Base-by-base conservation (phyloP, 2,797 vertebrate species). In the Syndactyla subalaris region DNA sequence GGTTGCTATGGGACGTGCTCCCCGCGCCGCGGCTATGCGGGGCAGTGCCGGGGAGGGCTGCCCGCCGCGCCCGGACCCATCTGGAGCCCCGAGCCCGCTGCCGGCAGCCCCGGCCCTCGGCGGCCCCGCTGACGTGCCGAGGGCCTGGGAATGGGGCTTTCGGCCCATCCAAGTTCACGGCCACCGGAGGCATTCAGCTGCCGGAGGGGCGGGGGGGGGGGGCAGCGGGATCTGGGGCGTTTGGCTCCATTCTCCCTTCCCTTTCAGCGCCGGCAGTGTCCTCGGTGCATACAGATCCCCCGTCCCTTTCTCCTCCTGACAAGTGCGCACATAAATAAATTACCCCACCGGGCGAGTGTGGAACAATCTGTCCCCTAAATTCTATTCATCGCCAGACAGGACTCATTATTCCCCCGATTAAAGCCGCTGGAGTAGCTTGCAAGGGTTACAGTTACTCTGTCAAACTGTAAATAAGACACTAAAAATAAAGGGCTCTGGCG, bases 1-100 rank as follows among this genome's bases (percentile, higher is more conserved):
- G 20, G 98, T 98, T 98, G 98, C 98, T 97, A 97, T 96, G 98
- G 97, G 98, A 98, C 98, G 32, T 67, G 93, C 90, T 93, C 81
- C 71, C 84, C 36, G 54, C 9, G 58, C 95, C 49, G 51, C 70
- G 32, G 94, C 96, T 95, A 97, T 96, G 96, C 77, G 39, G 88
- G 83, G 85, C 91, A 46, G 62, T 14, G 95, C 85, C 85, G 62
- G 97, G 94, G 95, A 94, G 94, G 95, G 90, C 93, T 86, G 89
- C 85, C 45, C 26, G 4, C 46, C 51, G 6, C 24, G 7, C 10
- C 70, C 32, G 63, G 94, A 68, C 93, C 97, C 97, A 95, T 97
- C 97, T 97, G 96, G 92, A 97, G 93, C 85, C 73, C 70, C 58
- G n/a, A 54, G 90, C 88, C 94, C 32, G 59, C 67, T 88, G 95